Evolutionary conservation across 2,797 vertebrate species (phyloP).

Genomic region (Stomatorhinus walkeri): DNA sequence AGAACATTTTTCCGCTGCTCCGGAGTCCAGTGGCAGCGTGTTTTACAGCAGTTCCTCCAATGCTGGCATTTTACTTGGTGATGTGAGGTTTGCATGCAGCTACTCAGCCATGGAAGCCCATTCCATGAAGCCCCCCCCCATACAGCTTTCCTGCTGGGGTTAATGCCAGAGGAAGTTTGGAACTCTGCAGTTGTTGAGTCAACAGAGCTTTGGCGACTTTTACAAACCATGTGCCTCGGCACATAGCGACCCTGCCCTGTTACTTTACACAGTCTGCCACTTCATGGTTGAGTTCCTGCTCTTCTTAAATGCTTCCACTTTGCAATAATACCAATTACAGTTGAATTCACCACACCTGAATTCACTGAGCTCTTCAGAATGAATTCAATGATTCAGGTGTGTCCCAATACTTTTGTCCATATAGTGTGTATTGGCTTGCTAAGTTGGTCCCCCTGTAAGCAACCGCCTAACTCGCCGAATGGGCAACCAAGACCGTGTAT

Average conservation of each 20-base stretch:
- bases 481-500: not conserved
- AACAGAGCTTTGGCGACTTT: not conserved
- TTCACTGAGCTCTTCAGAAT: not conserved
- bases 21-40: not conserved
- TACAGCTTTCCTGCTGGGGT: not conserved
- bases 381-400: not conserved
- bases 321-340: not conserved
- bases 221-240: not conserved
- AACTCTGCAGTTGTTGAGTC: not conserved
- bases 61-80: not conserved
- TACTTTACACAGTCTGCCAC: not conserved
- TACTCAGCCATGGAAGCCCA: not conserved
- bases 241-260: not conserved
- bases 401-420: not conserved
- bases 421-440: not conserved
- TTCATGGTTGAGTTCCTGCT: not conserved
- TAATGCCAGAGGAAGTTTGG: not conserved
- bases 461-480: not conserved
- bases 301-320: not conserved
- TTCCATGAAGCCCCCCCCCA: not conserved
- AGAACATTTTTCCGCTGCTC: not conserved
- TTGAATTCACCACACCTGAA: not conserved
- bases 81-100: not conserved
- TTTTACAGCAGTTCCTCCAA: not conserved
- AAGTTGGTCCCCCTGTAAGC: not conserved